Conservation (phyloP, 2,797 vertebrate genomes). For the Xerus rutilus region DNA sequence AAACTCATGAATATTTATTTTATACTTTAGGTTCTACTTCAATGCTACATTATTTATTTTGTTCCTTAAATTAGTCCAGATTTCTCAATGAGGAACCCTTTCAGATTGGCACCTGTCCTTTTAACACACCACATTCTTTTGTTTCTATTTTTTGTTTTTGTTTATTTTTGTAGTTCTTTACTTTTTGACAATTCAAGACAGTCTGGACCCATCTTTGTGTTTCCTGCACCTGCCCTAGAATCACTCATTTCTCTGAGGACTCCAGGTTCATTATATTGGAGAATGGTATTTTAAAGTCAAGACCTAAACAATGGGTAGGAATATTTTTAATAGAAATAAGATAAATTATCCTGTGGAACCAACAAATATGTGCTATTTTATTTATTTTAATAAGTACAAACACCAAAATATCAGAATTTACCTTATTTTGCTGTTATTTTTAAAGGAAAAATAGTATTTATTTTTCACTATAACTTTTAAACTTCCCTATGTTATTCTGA, state of each 20-base stretch:
- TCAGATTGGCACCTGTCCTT: not conserved
- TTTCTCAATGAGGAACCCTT: not conserved
- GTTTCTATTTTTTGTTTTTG: not conserved
- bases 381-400: slow-evolving; percentile 22
- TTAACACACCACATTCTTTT: not conserved
- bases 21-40: not conserved
- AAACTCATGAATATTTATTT: not conserved
- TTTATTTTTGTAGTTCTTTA: not conserved
- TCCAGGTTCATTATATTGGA: not conserved
- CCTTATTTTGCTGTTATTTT: not conserved
- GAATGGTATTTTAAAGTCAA: not conserved
- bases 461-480: slow-evolving; percentile 47
- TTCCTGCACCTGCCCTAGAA: not conserved
- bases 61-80: not conserved
- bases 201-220: not conserved
- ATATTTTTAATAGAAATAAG: not conserved
- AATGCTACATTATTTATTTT: not conserved
- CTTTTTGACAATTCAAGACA: not conserved
- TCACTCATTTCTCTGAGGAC: not conserved
- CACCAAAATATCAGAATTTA: not conserved
- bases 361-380: not conserved
- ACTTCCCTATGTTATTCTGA: not conserved
- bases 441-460: not conserved
- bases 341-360: not conserved
- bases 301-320: not conserved